Base-by-base conservation (phyloP, 2,888 invertebrate species). In the Megalurothrips usitatus region DNA sequence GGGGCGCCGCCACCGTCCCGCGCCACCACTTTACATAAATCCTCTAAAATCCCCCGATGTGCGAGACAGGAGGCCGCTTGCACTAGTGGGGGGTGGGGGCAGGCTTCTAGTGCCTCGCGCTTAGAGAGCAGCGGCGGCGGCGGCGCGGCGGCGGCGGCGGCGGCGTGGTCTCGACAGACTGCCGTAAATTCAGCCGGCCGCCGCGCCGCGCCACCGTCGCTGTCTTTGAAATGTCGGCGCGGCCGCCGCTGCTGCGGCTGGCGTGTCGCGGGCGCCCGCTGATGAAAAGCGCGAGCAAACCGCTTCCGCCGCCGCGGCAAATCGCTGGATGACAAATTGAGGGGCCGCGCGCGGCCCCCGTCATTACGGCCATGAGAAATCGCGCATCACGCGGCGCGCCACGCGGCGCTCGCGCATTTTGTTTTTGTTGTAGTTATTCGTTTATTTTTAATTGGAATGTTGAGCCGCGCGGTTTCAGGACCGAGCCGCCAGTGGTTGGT, bases 21-120 rank as follows among this genome's bases (percentile, higher is more conserved):
- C 26, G 52, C 17, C 52, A 10, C 68, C 68, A 75, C 68, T 75
- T 26, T 75, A 26, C 68, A 75, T 75, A 75, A 75, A 75, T 75
- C 68, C 68, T 26, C 23, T 75, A 26, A 75, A 75, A 75, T 75
- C 68, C 68, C 68, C 23, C 12, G 26, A 75, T 75, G 68, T 26
- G 68, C 68, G 68, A 75, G 68, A 75, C 68, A 75, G 58, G 68
- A 26, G 23, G 58, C 14, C 58, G 58, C 19, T 58, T 17, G 58
- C 58, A 58, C 58, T 58, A 58, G 58, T 58, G 17, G 58, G 14
- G 52, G 19, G 34, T 3, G 52, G 52, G 10, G 52, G 52, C 6
- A 9, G 58, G 3, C 34, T 43, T 43, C 34, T 43, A 43, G 34
- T 43, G 34, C 34, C 34, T 43, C 34, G 34, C 34, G 34, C 34